Evolutionary conservation across 2,888 invertebrate species (phyloP).

Genomic region (Melipona bicolor): DNA sequence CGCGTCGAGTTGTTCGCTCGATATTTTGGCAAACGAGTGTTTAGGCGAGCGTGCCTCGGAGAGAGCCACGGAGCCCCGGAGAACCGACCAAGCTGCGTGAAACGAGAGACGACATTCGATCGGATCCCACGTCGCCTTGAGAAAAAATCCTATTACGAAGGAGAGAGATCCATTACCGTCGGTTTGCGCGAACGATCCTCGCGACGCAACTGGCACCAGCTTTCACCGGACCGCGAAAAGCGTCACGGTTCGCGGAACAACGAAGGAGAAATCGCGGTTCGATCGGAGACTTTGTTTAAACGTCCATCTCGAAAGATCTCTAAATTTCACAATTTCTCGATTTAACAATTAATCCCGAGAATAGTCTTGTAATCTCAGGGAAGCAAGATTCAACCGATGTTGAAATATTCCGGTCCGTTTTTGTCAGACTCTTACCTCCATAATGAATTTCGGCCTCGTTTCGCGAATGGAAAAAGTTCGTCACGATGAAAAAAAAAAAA

Average conservation of each 20-base stretch:
- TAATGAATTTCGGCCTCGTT: constrained; percentile 46
- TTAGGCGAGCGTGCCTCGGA: constrained; percentile 1
- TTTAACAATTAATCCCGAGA: not conserved
- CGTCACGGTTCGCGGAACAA: not conserved
- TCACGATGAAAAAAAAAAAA: not conserved
- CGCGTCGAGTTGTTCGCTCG: constrained; percentile 20
- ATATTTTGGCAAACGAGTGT: constrained; percentile 29
- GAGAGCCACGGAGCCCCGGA: not conserved
- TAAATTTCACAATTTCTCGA: too few species aligned
- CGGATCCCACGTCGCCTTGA: constrained; percentile 23
- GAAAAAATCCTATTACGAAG: constrained; percentile 37
- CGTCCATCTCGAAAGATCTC: not conserved
- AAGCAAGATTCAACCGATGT: not conserved
- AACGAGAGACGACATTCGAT: constrained; percentile 48
- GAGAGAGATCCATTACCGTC: constrained; percentile 30
- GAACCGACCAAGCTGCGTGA: constrained; percentile 21
- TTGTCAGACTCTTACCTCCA: constrained; percentile 67
- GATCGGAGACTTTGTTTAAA: not conserved
- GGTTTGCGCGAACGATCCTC: not conserved
- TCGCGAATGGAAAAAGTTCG: not conserved
- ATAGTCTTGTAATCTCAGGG: not conserved
- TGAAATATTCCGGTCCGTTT: not conserved
- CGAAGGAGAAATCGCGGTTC: too few species aligned
- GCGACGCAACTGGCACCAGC: not conserved
- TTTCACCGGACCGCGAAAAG: constrained; percentile 31